phyloP scores from a whole-genome alignment of 2,888 invertebrate species.

The Epiblema foenella region DNA sequence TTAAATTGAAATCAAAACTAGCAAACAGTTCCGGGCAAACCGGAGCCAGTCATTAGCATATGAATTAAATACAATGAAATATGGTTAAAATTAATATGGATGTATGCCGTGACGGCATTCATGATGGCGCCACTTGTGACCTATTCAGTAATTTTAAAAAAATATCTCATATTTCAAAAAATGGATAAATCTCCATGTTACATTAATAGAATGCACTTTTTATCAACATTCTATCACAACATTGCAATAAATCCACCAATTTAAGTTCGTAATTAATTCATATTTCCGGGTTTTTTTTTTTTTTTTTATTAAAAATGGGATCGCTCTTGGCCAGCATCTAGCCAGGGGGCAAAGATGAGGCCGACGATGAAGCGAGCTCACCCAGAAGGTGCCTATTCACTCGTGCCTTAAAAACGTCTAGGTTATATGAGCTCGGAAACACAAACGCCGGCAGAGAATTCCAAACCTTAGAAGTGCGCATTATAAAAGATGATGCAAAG shows the following conservation, averaged over 20 bases:
- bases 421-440: no score
- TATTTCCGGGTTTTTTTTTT: background rate
- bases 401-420: no score
- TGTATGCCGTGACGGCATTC: conserved; percentile 80
- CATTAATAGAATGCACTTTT: background rate
- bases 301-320: no score
- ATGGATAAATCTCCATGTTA: background rate
- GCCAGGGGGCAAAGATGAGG: no score
- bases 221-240: background rate
- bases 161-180: no score
- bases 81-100: conserved; percentile 90
- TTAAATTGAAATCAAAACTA: conserved; percentile 47
- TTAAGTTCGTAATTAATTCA: background rate
- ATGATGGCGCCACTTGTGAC: conserved; percentile 55
- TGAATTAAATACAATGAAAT: conserved; percentile 93
- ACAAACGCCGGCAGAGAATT: no score
- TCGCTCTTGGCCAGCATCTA: no score
- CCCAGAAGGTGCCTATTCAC: no score
- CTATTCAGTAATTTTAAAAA: no score
- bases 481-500: no score
- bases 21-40: conserved; percentile 59
- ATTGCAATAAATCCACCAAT: background rate
- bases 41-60: conserved; percentile 87
- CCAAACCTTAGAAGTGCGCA: no score
- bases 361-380: no score